Evolutionary conservation across 2,113 vertebrate species (phyloP).

Genomic region (Boleophthalmus pectinirostris): DNA sequence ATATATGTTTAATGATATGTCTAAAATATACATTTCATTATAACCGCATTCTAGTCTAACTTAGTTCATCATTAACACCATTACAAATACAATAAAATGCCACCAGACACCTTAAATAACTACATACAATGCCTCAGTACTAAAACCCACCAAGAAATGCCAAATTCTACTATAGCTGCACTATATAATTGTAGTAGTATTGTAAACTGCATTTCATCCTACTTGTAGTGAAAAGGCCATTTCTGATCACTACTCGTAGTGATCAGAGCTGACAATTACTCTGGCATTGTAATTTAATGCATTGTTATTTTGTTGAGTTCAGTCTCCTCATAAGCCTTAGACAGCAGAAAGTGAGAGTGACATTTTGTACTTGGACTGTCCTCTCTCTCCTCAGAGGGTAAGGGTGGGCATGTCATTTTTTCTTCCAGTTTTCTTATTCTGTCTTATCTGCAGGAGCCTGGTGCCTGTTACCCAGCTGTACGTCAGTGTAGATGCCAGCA

Average conservation of each 20-base stretch:
- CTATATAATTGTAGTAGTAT: too few relatives aligned
- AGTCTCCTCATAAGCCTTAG: background rate
- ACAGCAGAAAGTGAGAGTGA: background rate
- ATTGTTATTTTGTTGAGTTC: background rate
- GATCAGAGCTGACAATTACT: background rate
- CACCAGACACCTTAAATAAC: too few relatives aligned
- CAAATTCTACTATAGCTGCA: too few relatives aligned
- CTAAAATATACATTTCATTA: background rate
- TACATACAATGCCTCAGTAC: too few relatives aligned
- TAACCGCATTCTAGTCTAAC: background rate
- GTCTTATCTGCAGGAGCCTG: constrained; percentile 77
- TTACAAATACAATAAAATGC: too few relatives aligned
- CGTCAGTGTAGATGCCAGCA: constrained; percentile 94
- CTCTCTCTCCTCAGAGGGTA: background rate
- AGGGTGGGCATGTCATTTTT: background rate
- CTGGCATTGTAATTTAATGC: too few relatives aligned
- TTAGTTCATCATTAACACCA: too few relatives aligned
- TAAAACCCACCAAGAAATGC: too few relatives aligned
- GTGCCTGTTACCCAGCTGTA: constrained; percentile 94
- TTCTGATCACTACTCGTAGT: background rate
- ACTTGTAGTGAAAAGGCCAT: background rate
- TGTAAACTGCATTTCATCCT: background rate
- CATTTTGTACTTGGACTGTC: background rate
- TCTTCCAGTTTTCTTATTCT: background rate
- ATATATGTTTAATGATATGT: background rate